These are phyloP conservation scores for Cephalophus harveyi DNA, from an alignment of 2,113 vertebrate species.

Conservation along the genomic window DNA sequence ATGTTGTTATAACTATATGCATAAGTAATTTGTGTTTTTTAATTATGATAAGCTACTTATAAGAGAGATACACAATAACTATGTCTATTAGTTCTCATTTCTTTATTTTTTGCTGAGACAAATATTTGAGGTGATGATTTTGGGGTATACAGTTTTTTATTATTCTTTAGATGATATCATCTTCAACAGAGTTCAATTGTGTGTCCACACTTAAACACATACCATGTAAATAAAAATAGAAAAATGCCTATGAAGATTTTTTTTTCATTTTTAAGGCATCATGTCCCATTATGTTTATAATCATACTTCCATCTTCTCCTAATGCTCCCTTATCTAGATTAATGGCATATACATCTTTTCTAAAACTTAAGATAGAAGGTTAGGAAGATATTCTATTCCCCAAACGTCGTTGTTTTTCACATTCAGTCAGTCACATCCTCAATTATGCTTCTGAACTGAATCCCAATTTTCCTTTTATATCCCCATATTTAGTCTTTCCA, in stretches of 20 bases:
- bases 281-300: rapidly evolving
- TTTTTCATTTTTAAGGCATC: neutral
- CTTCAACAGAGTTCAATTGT: neutral
- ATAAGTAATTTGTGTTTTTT: neutral
- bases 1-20: neutral
- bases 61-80: neutral
- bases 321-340: rapidly evolving
- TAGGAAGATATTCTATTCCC: neutral
- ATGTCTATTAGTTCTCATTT: neutral
- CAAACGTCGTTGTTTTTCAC: neutral
- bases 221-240: neutral
- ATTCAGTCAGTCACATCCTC: neutral
- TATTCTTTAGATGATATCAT: neutral
- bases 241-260: neutral
- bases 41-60: neutral
- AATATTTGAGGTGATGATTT: neutral
- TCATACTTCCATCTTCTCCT: rapidly evolving
- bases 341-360: rapidly evolving
- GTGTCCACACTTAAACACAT: neutral
- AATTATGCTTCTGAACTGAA: neutral
- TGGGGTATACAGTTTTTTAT: neutral
- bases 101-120: neutral
- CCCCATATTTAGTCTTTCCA: rapidly evolving
- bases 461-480: neutral
- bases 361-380: neutral